Evolutionary conservation across 2,113 vertebrate species (phyloP).

Genomic region (Eudyptes chrysolophus): DNA sequence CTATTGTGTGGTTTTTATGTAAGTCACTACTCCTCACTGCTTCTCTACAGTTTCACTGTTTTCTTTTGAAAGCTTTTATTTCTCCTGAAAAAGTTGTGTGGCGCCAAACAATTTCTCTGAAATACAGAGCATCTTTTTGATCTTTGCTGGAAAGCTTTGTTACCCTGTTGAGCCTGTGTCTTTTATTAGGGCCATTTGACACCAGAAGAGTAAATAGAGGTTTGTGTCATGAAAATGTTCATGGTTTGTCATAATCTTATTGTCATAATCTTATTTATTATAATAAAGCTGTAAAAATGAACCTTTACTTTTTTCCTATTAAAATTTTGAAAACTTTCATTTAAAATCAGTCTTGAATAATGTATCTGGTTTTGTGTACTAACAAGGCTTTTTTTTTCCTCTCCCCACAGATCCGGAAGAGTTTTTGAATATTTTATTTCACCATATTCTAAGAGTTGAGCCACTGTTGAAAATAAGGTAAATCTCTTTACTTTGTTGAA

Average conservation of each 20-base stretch:
- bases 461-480: slow-evolving; percentile 96
- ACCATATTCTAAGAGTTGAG: slow-evolving; percentile 96
- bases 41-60: not conserved
- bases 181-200: not conserved
- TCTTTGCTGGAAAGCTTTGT: not conserved
- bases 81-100: not conserved
- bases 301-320: not conserved
- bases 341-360: not conserved
- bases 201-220: not conserved
- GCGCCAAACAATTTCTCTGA: not conserved
- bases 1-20: not conserved
- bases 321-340: not conserved
- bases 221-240: not conserved
- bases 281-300: not conserved
- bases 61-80: not conserved
- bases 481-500: not conserved
- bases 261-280: not conserved
- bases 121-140: not conserved
- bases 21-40: not conserved
- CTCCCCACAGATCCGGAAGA: slow-evolving; percentile 90
- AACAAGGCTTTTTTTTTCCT: not conserved
- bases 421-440: slow-evolving; percentile 97
- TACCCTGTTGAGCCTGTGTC: not conserved
- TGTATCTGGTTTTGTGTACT: not conserved
- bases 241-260: not conserved